Conservation (phyloP, 2,113 vertebrate genomes). For the Anguilla japonica region DNA sequence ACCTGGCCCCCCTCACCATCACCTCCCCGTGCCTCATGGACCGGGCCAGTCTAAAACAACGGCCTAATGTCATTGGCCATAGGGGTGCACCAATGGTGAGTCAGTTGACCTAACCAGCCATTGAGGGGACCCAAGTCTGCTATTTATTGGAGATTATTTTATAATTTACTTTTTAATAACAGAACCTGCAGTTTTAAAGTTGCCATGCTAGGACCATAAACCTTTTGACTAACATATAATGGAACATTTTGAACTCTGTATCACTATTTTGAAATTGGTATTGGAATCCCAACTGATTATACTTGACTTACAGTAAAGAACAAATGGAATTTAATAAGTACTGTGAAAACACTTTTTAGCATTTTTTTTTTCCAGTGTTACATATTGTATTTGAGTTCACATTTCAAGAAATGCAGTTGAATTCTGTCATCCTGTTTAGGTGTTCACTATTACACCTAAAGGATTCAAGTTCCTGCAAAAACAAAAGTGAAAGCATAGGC, state of each 20-base stretch:
- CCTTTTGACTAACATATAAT: neutral
- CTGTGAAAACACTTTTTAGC: neutral
- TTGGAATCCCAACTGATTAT: neutral
- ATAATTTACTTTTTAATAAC: too few species aligned
- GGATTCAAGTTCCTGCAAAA: neutral
- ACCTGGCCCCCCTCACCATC: conserved; percentile 84
- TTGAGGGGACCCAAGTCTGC: neutral
- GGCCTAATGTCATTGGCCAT: conserved; percentile 83
- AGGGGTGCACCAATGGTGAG: conserved; percentile 89
- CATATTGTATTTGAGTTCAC: neutral
- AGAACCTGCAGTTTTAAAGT: neutral
- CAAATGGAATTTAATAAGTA: neutral
- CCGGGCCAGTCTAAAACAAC: conserved; percentile 74
- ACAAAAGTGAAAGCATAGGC: neutral
- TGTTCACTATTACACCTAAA: neutral
- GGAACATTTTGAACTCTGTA: neutral
- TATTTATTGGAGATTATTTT: neutral
- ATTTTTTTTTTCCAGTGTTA: neutral
- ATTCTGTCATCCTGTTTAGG: neutral
- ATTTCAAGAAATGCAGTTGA: neutral
- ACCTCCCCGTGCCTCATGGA: conserved; percentile 96
- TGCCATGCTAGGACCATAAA: neutral
- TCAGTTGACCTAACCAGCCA: neutral
- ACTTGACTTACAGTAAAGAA: too few species aligned
- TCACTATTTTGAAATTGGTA: neutral